Conservation (phyloP, 2,797 vertebrate species). For the Spatula clypeata region DNA sequence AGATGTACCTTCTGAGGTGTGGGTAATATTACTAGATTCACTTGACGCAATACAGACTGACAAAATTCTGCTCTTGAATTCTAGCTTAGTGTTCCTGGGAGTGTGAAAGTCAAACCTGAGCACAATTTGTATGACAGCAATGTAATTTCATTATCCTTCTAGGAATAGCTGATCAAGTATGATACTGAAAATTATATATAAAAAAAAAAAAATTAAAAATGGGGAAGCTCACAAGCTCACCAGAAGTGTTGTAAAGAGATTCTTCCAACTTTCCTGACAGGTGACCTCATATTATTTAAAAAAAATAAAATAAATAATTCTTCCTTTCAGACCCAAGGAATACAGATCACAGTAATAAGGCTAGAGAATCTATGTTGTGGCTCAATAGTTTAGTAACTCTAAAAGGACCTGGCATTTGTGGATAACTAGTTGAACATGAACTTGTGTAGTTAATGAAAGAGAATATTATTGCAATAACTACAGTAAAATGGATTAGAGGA, state of each 20-base stretch:
- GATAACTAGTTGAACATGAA: background rate
- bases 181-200: background rate
- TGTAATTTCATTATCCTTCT: background rate
- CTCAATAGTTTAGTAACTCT: background rate
- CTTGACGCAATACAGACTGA: background rate
- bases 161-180: background rate
- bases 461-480: background rate
- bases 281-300: background rate
- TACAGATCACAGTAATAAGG: background rate
- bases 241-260: background rate
- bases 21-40: background rate
- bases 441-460: background rate
- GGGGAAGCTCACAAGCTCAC: background rate
- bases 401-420: background rate
- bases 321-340: background rate
- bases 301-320: background rate
- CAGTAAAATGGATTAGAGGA: background rate
- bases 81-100: background rate
- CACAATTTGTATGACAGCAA: background rate
- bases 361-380: background rate
- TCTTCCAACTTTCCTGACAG: background rate
- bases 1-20: background rate
- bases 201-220: background rate
- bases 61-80: background rate
- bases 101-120: background rate